phyloP scores from a whole-genome alignment of 2,797 vertebrate species.

The Diglossa cyanea region DNA sequence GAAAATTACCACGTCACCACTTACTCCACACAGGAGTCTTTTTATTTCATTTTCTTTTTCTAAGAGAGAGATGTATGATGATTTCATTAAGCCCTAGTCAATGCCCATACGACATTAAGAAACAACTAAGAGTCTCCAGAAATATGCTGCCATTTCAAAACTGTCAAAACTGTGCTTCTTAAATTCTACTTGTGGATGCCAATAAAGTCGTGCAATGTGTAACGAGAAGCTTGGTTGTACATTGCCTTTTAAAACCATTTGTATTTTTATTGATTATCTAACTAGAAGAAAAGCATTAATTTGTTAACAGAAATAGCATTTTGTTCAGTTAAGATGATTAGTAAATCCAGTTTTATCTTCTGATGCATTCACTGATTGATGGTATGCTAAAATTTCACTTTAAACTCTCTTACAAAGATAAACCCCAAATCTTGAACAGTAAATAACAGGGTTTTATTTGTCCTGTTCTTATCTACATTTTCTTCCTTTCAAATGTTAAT shows the following conservation, averaged over 20 bases:
- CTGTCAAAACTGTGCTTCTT: background rate
- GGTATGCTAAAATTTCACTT: background rate
- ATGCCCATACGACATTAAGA: background rate
- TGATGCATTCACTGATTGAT: background rate
- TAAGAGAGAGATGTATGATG: background rate
- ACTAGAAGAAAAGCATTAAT: background rate
- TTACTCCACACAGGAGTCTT: background rate
- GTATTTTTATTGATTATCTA: constrained; percentile 11
- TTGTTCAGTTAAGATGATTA: background rate
- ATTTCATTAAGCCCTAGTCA: background rate
- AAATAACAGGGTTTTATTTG: background rate
- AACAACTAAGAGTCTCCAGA: background rate
- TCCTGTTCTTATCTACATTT: background rate
- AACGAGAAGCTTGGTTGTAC: background rate
- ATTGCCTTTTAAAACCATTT: background rate
- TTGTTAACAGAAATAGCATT: background rate
- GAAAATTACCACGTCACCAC: background rate
- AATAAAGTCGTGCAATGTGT: background rate
- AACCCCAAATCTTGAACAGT: background rate
- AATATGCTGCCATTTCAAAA: background rate
- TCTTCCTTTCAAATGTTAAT: constrained; percentile 8
- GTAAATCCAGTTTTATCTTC: background rate
- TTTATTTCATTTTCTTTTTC: background rate
- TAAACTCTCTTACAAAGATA: background rate
- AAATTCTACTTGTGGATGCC: background rate